phyloP scores from a whole-genome alignment of 2,113 vertebrate species.

The Rafetus swinhoei region DNA sequence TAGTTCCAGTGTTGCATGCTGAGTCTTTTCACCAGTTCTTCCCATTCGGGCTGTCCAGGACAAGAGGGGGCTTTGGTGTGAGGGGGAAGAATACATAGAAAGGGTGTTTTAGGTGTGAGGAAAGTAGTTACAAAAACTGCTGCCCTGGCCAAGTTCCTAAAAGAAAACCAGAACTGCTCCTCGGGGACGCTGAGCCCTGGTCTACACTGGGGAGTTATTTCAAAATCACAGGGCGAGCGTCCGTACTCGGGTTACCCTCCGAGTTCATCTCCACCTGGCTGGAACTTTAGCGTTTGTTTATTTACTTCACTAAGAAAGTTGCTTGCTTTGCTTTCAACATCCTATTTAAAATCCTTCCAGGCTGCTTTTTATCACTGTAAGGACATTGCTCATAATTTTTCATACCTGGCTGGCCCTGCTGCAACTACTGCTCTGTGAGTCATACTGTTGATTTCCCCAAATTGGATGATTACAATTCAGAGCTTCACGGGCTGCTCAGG shows the following conservation, averaged over 20 bases:
- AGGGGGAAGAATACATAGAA: background rate
- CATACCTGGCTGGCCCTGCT: background rate
- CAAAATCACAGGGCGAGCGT: too few species aligned
- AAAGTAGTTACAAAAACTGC: too few species aligned
- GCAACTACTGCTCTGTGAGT: background rate
- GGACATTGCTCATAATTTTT: background rate
- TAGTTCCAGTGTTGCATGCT: accelerated
- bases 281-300: background rate
- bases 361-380: constrained; percentile 8
- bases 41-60: accelerated
- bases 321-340: background rate
- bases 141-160: background rate
- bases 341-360: background rate
- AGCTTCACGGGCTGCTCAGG: background rate
- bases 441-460: constrained; percentile 14
- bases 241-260: background rate
- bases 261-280: background rate
- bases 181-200: too few species aligned
- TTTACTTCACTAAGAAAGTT: background rate
- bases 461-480: background rate
- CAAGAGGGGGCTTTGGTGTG: accelerated
- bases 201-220: too few species aligned
- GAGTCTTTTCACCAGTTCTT: accelerated
- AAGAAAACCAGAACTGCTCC: background rate
- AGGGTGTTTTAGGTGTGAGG: accelerated